Conservation (phyloP, 2,888 invertebrate genomes). For the Gnatocerus cornutus region DNA sequence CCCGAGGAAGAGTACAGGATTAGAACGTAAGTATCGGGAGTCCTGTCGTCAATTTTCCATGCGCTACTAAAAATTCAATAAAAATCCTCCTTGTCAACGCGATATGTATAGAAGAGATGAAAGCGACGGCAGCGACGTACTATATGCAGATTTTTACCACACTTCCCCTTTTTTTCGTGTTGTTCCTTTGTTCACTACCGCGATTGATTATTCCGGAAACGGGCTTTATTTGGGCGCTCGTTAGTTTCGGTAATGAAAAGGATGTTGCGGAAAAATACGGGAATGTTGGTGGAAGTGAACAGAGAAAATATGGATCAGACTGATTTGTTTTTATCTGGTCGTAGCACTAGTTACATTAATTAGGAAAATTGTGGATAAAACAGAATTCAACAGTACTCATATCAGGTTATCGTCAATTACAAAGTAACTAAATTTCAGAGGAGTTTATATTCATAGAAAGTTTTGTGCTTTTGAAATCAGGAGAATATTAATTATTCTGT, state of each 20-base stretch:
- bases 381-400: too few relatives aligned
- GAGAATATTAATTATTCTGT: too few relatives aligned
- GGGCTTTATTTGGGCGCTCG: slow-evolving; percentile 6
- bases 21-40: slow-evolving; percentile 43
- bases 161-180: slow-evolving; percentile 25
- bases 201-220: slow-evolving; percentile 19
- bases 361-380: too few relatives aligned
- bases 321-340: too few relatives aligned
- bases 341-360: too few relatives aligned
- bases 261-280: not conserved
- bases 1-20: slow-evolving; percentile 38
- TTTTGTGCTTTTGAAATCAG: too few relatives aligned
- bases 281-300: too few relatives aligned
- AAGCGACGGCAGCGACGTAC: slow-evolving; percentile 23
- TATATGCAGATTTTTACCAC: slow-evolving; percentile 31
- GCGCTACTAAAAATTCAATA: slow-evolving; percentile 44
- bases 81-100: slow-evolving; percentile 40
- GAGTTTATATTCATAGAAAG: too few relatives aligned
- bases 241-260: slow-evolving; percentile 14
- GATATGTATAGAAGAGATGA: slow-evolving; percentile 29
- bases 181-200: slow-evolving; percentile 12
- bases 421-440: too few relatives aligned
- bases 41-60: slow-evolving; percentile 42
- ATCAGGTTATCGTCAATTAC: too few relatives aligned
- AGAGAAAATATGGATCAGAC: too few relatives aligned